Percentiles rank a stretch among this genome's conserved stretches.
phyloP scores from a whole-genome alignment of 2,888 invertebrate species.

The Caenorhabditis sp. region DNA sequence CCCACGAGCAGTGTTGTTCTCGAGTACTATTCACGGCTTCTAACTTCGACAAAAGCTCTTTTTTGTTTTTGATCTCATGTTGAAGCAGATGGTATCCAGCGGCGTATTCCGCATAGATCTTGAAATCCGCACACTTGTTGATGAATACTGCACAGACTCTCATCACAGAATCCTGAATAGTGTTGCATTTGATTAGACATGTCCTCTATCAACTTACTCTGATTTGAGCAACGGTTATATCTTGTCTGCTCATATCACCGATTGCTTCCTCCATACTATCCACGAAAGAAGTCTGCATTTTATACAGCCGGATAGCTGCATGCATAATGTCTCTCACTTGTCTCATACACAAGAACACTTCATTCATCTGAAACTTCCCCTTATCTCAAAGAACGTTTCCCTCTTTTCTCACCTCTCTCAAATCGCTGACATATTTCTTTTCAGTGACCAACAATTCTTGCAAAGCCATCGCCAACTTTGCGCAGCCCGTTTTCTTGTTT shows the following conservation, averaged over 20 bases:
- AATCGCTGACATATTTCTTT: slow-evolving; percentile 72
- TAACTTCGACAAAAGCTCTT: slow-evolving; percentile 70
- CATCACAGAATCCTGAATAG: slow-evolving; percentile 74
- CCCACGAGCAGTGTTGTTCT: slow-evolving; percentile 75
- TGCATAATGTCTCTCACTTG: slow-evolving; percentile 72
- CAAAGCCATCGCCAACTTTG: slow-evolving; percentile 68
- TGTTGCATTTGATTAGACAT: not conserved
- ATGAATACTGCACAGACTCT: slow-evolving; percentile 78
- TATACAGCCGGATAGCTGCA: slow-evolving; percentile 63
- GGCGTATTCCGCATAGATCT: slow-evolving; percentile 80
- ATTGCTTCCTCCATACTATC: slow-evolving; percentile 70
- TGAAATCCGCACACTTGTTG: slow-evolving; percentile 78
- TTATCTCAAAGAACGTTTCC: not conserved
- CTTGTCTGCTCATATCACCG: slow-evolving; percentile 66
- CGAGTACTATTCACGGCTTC: slow-evolving; percentile 73
- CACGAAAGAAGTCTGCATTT: slow-evolving; percentile 69
- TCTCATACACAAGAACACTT: slow-evolving; percentile 67
- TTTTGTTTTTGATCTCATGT: slow-evolving; percentile 68
- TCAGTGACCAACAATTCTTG: slow-evolving; percentile 74
- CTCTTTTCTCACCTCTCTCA: slow-evolving; percentile 65
- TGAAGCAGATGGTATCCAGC: slow-evolving; percentile 79
- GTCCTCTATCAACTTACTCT: slow-evolving; percentile 44
- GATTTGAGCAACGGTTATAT: slow-evolving; percentile 62
- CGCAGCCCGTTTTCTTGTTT: slow-evolving; percentile 57
- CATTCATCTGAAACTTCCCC: slow-evolving; percentile 68